A percentile compares a stretch with the other conserved stretches of the same genome.
These are phyloP conservation scores for Tychaedon coryphoeus DNA, from an alignment of 2,113 vertebrate species.

Conservation along the genomic window DNA sequence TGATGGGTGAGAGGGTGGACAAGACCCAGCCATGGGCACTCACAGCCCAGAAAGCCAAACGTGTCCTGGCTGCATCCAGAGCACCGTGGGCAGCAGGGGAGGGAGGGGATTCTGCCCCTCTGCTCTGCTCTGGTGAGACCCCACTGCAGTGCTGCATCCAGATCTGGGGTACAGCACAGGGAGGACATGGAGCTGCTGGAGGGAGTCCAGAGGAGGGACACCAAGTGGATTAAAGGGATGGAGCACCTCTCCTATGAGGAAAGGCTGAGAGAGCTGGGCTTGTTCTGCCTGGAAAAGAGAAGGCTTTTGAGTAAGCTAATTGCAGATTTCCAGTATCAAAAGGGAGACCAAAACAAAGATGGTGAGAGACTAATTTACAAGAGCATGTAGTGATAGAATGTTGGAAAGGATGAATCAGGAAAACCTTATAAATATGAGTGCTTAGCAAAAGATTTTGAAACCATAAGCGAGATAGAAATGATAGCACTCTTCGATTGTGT, in stretches of 20 bases:
- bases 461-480: too few relatives aligned
- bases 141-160: not conserved
- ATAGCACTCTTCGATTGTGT: too few relatives aligned
- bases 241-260: not conserved
- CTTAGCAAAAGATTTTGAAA: too few relatives aligned
- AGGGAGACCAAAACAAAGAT: not conserved
- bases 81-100: not conserved
- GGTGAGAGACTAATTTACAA: not conserved
- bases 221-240: not conserved
- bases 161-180: not conserved
- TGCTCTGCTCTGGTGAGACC: not conserved
- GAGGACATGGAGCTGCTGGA: not conserved
- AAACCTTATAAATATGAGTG: too few relatives aligned
- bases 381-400: not conserved
- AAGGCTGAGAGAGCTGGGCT: not conserved
- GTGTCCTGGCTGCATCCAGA: not conserved
- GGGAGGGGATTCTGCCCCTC: not conserved
- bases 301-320: not conserved
- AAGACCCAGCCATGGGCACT: not conserved
- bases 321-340: not conserved
- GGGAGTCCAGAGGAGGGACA: fast-evolving
- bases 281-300: not conserved
- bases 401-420: too few relatives aligned
- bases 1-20: not conserved
- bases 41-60: not conserved